A percentile compares a stretch with the other conserved stretches of the same genome.
phyloP scores from a whole-genome alignment of 2,888 invertebrate species.

The Hirtodrosophila duncani region DNA sequence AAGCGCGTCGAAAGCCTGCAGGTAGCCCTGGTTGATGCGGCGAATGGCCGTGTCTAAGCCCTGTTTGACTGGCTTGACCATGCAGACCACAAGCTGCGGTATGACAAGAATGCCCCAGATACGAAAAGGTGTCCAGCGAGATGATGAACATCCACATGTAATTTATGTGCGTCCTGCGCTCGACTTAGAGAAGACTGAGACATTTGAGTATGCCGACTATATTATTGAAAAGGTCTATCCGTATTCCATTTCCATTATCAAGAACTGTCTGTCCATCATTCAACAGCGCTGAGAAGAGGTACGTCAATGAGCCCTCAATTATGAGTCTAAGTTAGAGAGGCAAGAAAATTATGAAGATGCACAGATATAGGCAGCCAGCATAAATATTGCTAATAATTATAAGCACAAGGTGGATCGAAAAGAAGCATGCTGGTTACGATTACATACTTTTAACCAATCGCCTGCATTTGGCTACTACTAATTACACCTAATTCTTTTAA shows the following conservation, averaged over 20 bases:
- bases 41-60: constrained; percentile 96
- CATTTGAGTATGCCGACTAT: constrained; percentile 90
- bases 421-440: constrained; percentile 53
- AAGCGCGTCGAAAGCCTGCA: constrained; percentile 88
- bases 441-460: constrained; percentile 54
- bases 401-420: constrained; percentile 60
- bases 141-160: constrained; percentile 92
- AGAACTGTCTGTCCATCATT: constrained; percentile 98
- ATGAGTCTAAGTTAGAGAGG: constrained; percentile 89
- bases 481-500: too few relatives aligned
- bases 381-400: too few relatives aligned
- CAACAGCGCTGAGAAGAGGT: constrained; percentile 98
- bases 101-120: constrained; percentile 93
- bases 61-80: constrained; percentile 97
- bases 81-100: constrained; percentile 95
- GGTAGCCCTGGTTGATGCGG: constrained; percentile 93
- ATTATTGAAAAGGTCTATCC: constrained; percentile 97
- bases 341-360: constrained; percentile 78
- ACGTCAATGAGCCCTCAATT: constrained; percentile 93
- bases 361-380: constrained; percentile 36
- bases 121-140: constrained; percentile 90
- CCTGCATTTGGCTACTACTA: constrained; percentile 69
- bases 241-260: constrained; percentile 97
- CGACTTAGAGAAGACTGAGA: constrained; percentile 91
- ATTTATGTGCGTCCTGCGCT: constrained; percentile 89